phyloP scores from a whole-genome alignment of 1,140 invertebrate species.

The Dendrolimus punctatus region DNA sequence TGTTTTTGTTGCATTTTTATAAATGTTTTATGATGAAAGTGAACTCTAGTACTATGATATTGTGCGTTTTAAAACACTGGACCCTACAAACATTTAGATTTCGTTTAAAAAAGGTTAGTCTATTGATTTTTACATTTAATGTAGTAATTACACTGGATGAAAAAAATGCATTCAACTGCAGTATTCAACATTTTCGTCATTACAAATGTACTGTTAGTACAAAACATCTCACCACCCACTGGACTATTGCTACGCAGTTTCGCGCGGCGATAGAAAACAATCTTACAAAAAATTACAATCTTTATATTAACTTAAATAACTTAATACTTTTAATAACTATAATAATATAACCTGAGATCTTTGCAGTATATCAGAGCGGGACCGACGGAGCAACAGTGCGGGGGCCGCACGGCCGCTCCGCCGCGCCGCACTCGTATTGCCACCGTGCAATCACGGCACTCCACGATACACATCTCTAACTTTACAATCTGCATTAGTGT shows the following conservation, averaged over 20 bases:
- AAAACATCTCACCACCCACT: constrained; percentile 42
- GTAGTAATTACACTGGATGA: constrained; percentile 60
- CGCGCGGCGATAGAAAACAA: constrained; percentile 58
- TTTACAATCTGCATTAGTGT: constrained; percentile 47
- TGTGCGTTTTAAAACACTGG: constrained; percentile 68
- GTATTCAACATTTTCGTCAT: constrained; percentile 48
- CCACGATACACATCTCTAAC: constrained; percentile 38
- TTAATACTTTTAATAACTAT: constrained; percentile 71
- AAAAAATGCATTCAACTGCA: constrained; percentile 54
- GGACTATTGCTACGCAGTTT: constrained; percentile 36
- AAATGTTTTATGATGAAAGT: constrained; percentile 56
- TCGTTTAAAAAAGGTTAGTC: constrained; percentile 62
- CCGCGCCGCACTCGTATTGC: constrained; percentile 32
- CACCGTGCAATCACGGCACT: constrained; percentile 27
- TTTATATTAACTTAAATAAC: constrained; percentile 72
- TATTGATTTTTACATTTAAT: constrained; percentile 56
- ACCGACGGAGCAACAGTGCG: background rate
- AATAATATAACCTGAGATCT: constrained; percentile 71
- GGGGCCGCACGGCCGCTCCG: constrained; percentile 20
- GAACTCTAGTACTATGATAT: constrained; percentile 68
- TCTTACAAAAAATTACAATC: constrained; percentile 66
- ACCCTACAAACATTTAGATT: constrained; percentile 70
- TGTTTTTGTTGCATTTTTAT: constrained; percentile 52
- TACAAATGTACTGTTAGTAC: constrained; percentile 52
- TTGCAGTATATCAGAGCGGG: constrained; percentile 40